phyloP scores from a whole-genome alignment of 2,888 invertebrate genomes.

The Acanthosepion pharaonis region DNA sequence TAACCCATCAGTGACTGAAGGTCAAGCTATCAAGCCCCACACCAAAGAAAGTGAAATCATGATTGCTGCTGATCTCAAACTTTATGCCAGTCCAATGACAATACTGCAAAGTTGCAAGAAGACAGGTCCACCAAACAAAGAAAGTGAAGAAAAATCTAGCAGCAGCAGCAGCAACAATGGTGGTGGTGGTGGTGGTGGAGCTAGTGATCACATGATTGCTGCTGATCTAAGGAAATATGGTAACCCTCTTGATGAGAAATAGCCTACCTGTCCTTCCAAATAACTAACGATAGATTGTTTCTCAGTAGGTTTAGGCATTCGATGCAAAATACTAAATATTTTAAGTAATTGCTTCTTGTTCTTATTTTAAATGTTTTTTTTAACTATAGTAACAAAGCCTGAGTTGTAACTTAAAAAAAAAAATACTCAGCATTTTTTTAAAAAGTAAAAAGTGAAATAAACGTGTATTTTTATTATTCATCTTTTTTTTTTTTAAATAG shows the following conservation, averaged over 20 bases:
- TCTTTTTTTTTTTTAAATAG: too few relatives aligned
- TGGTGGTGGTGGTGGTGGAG: not conserved
- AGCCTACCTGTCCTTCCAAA: conserved; percentile 16
- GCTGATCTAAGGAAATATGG: conserved; percentile 59
- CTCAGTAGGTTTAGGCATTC: too few relatives aligned
- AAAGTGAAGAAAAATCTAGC: not conserved
- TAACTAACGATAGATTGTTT: too few relatives aligned
- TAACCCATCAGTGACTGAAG: not conserved
- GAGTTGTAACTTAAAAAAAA: too few relatives aligned
- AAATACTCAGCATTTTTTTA: too few relatives aligned
- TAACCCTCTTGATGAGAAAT: conserved; percentile 56
- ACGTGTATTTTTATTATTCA: too few relatives aligned
- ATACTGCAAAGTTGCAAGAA: conserved; percentile 49
- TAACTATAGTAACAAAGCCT: too few relatives aligned
- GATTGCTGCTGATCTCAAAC: conserved; percentile 64
- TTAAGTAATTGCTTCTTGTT: too few relatives aligned
- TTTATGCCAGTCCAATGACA: conserved; percentile 63
- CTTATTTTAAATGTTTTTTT: too few relatives aligned
- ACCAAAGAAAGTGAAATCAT: conserved; percentile 56
- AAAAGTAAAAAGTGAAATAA: too few relatives aligned
- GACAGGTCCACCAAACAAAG: not conserved
- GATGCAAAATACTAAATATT: too few relatives aligned
- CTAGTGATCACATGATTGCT: conserved; percentile 53
- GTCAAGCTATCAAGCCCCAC: not conserved
- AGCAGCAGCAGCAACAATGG: not conserved